Conservation (phyloP, 2,113 vertebrate species). For the Camarhynchus parvulus region DNA sequence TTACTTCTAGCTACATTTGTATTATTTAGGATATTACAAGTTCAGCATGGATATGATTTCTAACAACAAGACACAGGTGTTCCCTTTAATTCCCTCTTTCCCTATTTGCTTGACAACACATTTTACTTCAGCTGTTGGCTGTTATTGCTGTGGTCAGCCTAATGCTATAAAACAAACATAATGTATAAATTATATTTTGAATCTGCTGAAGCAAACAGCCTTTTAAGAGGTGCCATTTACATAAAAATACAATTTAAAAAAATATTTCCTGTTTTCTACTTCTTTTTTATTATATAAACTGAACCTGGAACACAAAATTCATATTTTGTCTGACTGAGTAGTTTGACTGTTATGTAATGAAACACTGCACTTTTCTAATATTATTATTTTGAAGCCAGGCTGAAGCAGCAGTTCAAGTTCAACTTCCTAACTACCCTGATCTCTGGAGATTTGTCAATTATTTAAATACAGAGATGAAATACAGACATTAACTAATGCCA, state of each 20-base stretch:
- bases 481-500: background rate
- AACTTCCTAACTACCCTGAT: background rate
- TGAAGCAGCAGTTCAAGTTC: background rate
- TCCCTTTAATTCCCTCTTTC: constrained; percentile 53
- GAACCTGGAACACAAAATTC: background rate
- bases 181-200: constrained; percentile 19
- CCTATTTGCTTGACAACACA: constrained; percentile 32
- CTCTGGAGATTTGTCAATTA: background rate
- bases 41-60: constrained; percentile 50
- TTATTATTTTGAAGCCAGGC: background rate
- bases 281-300: background rate
- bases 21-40: constrained; percentile 59
- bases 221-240: constrained; percentile 2
- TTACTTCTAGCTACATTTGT: constrained; percentile 53
- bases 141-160: constrained; percentile 50
- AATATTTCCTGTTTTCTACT: background rate
- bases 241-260: constrained; percentile 15
- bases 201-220: background rate
- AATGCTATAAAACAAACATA: constrained; percentile 11
- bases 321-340: background rate
- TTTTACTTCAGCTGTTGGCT: constrained; percentile 54
- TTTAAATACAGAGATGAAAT: constrained; percentile 14
- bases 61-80: constrained; percentile 68
- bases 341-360: background rate
- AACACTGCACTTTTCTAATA: background rate